These are phyloP conservation scores for Fulmarus glacialis DNA, from an alignment of 2,113 vertebrate genomes.

Conservation along the genomic window DNA sequence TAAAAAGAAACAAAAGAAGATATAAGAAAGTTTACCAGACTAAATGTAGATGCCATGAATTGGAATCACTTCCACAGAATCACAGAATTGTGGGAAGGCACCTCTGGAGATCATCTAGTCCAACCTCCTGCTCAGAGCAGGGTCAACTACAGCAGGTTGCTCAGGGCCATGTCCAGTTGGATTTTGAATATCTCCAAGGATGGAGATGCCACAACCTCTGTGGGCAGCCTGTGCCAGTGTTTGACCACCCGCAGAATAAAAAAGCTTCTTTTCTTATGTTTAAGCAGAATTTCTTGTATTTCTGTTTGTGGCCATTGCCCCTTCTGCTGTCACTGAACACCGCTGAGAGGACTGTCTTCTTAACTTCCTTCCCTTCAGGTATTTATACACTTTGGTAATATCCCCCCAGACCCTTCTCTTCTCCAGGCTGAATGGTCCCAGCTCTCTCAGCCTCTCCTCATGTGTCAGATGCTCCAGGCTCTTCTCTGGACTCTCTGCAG, in stretches of 20 bases:
- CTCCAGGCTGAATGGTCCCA: background rate
- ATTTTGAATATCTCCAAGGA: background rate
- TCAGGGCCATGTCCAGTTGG: background rate
- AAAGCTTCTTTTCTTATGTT: background rate
- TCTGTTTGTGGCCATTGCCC: background rate
- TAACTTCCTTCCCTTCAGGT: background rate
- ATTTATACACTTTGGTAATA: background rate
- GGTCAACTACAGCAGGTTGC: background rate
- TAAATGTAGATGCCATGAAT: background rate
- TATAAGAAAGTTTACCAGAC: background rate
- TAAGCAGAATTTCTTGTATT: background rate
- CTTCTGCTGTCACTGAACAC: background rate
- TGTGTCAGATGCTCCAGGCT: background rate
- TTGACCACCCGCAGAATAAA: background rate
- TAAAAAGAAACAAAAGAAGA: background rate
- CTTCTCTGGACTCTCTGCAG: background rate
- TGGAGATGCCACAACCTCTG: background rate
- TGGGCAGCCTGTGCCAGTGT: background rate
- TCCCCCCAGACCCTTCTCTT: background rate
- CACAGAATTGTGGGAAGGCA: background rate
- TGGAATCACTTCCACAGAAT: background rate
- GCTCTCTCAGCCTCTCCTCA: background rate
- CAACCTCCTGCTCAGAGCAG: background rate
- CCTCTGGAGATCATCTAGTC: background rate
- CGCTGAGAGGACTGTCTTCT: background rate